These are phyloP conservation scores for Ariolimax columbianus DNA, from an alignment of 2,888 invertebrate species.

Conservation along the genomic window DNA sequence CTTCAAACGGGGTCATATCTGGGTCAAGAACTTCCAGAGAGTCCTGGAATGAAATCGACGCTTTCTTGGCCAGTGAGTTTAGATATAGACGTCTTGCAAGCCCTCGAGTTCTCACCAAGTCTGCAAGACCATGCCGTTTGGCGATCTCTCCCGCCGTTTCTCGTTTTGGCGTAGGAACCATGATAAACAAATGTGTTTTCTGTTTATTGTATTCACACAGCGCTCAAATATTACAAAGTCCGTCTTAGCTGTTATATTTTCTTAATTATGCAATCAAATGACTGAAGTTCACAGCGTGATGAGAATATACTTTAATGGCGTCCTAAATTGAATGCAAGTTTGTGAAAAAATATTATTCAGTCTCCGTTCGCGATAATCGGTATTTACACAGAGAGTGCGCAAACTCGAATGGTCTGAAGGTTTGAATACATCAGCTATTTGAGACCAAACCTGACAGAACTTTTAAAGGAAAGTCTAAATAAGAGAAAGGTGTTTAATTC, in stretches of 20 bases:
- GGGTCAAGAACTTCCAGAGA: slow-evolving; percentile 36
- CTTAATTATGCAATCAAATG: too few relatives aligned
- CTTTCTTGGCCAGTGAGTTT: slow-evolving; percentile 37
- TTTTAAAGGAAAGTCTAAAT: not conserved
- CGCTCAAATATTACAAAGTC: not conserved
- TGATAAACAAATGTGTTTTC: not conserved
- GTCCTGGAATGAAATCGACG: slow-evolving; percentile 39
- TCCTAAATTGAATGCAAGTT: not conserved
- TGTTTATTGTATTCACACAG: not conserved
- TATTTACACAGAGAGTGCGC: not conserved
- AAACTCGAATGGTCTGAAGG: too few relatives aligned
- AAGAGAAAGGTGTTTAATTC: not conserved
- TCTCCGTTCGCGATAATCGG: not conserved
- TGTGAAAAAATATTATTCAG: not conserved
- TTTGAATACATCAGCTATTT: too few relatives aligned
- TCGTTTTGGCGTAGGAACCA: slow-evolving; percentile 19
- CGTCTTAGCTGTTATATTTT: too few relatives aligned
- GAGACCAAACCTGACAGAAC: not conserved
- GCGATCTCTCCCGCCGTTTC: slow-evolving; percentile 43
- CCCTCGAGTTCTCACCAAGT: slow-evolving; percentile 27
- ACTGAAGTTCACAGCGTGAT: not conserved
- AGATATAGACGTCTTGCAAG: slow-evolving; percentile 39
- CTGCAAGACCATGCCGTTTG: slow-evolving; percentile 38
- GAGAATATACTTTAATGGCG: not conserved
- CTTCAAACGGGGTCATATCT: slow-evolving; percentile 23